Base-by-base conservation (phyloP, 2,888 invertebrate species). In the Thera obeliscata region DNA sequence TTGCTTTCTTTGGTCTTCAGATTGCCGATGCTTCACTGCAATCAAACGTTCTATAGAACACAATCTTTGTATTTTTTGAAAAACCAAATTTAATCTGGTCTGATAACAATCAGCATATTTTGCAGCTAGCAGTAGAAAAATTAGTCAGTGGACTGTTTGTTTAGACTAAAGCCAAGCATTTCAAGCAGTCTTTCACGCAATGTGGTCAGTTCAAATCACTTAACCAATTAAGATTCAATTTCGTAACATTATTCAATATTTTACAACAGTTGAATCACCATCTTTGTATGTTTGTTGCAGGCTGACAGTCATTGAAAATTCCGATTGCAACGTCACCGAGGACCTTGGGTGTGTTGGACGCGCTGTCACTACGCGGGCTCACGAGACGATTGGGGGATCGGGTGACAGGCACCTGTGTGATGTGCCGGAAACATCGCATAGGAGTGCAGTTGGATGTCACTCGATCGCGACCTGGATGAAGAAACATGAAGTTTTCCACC, bases 401-500 rank as follows among this genome's bases (percentile, higher is more conserved):
- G 73, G 81, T 78, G 81, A 74, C 72, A 64, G 71, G 83, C 84
- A 86, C 86, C 82, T 82, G 88, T 91, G 93, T 89, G 87, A 93
- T 93, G 93, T 87, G 87, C 89, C 83, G 87, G 87, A 84, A 83
- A 88, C 88, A 88, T 83, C 87, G 81, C 88, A 86, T 83, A 75
- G 83, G 81, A 84, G 87, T 89, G 87, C 87, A 87, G 76, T 83
- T 89, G 78, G 92, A 92, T 78, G 88, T 91, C 82, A 93, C 92
- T 82, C 91, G 90, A 90, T 78, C 75, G 64, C 66, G 72, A 69
- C 67, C 82, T 85, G 82, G 74, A 86, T 85, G 86, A 82, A 76
- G 78, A 76, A 89, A 72, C 78, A 94, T 95, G 95, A 95, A 95
- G 93, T 95, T 95, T 88, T 94, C 95, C 74, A 95, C 95, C 76